Evolutionary conservation across 2,888 invertebrate species (phyloP), one percentile per base, ranked within the genome.

Genomic region (Leptinotarsa tumamoca): DNA sequence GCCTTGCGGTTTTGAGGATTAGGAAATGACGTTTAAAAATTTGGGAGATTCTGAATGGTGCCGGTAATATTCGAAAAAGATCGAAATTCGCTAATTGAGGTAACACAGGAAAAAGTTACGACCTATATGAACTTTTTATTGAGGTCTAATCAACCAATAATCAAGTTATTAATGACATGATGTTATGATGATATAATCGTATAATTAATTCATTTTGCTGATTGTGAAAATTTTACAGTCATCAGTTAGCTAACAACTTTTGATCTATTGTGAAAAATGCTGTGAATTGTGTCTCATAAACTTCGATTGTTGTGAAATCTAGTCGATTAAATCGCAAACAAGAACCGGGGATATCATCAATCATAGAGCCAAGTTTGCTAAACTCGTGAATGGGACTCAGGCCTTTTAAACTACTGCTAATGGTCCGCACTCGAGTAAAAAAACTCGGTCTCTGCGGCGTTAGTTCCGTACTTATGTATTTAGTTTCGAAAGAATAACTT

Each of bases 331-430:
- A 63, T 63, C n/a, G 17, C 13, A n/a, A n/a, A 63, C 63, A n/a
- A 43, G 33, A 43, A 61, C 61, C 73, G 61, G 33, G 33, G 18
- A 21, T 51, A 50, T 18, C 63, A 73, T 73, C 73, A 69, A 73
- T 73, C 69, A 69, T 69, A 69, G 56, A 23, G 68, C 51, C 68
- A 68, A 58, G 23, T 66, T 61, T 68, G 61, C 18, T 10, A 73
- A 73, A 73, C 68, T 73, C 43, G 52, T 66, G 66, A 68, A 73
- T 73, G 54, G 63, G 23, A 69, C 4, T 66, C 17, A 13, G 18
- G 66, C 52, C 63, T 73, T 69, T 43, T 73, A 69, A 73, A 73
- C 72, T 67, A 66, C 61, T 69, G 52, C 68, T 73, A 69, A 73
- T 73, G 66, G 54, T 73, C 69, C 33, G 61, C 27, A 73, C 66